Conservation (phyloP, 2,797 vertebrate species). For the Serranus cabrilla region DNA sequence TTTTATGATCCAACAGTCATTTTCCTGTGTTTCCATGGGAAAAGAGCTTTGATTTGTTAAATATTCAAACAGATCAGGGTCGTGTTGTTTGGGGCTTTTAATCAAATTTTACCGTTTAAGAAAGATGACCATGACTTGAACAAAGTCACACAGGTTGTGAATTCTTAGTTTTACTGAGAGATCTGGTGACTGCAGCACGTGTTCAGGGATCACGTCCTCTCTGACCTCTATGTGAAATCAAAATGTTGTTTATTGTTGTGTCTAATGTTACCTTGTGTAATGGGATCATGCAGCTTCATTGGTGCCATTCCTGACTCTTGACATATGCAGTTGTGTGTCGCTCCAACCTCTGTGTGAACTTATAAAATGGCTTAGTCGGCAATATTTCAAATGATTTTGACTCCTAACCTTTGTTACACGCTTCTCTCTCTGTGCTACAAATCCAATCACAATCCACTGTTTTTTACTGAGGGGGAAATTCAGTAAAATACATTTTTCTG, state of each 20-base stretch:
- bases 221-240: not conserved
- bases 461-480: slow-evolving; percentile 36
- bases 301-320: slow-evolving; percentile 22
- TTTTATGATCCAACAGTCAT: not conserved
- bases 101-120: not conserved
- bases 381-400: slow-evolving; percentile 15
- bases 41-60: not conserved
- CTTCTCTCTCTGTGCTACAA: not conserved
- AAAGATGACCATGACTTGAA: not conserved
- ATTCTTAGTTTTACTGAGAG: not conserved
- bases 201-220: slow-evolving; percentile 2
- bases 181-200: not conserved
- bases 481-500: slow-evolving; percentile 22
- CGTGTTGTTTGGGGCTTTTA: not conserved
- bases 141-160: not conserved
- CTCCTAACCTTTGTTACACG: slow-evolving; percentile 25
- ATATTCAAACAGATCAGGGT: not conserved
- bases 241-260: slow-evolving; percentile 40
- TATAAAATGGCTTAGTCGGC: slow-evolving; percentile 29
- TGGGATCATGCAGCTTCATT: slow-evolving; percentile 1
- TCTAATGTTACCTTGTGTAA: slow-evolving; percentile 27
- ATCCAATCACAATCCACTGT: not conserved
- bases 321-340: slow-evolving; percentile 10
- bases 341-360: slow-evolving; percentile 27
- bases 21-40: not conserved